Evolutionary conservation across 2,888 invertebrate species (phyloP).

Genomic region (Drosophila birchii): DNA sequence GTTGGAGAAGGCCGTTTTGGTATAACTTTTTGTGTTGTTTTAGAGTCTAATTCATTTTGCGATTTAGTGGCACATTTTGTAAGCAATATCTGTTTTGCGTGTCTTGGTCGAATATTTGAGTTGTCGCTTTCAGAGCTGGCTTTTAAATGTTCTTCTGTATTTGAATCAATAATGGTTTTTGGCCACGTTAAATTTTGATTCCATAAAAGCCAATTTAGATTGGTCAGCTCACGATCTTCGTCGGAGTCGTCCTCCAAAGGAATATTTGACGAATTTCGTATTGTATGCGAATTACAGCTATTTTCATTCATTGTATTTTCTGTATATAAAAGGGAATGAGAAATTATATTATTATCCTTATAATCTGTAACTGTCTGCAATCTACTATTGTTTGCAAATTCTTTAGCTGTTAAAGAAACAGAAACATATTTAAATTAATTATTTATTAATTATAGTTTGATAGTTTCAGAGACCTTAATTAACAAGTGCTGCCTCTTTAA

Average conservation of each 20-base stretch:
- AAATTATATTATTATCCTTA: no score
- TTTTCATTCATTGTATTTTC: background rate
- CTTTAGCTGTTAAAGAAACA: background rate
- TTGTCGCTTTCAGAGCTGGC: background rate
- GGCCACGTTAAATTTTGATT: conserved; percentile 82
- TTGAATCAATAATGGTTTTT: conserved; percentile 70
- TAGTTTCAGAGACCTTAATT: background rate
- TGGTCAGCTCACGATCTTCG: conserved; percentile 83
- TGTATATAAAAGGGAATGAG: background rate
- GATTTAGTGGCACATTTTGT: conserved; percentile 20
- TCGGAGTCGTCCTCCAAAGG: conserved; percentile 72
- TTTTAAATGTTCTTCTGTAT: conserved; percentile 47
- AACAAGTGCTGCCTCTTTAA: background rate
- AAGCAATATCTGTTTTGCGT: conserved; percentile 3
- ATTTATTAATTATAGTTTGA: background rate
- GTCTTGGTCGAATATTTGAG: background rate
- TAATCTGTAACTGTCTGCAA: background rate
- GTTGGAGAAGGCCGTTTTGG: conserved; percentile 78
- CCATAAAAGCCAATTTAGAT: conserved; percentile 83
- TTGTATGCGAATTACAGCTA: background rate
- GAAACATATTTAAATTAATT: background rate
- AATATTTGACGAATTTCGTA: background rate
- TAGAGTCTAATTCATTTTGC: background rate
- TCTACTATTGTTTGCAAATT: background rate
- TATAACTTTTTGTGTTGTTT: conserved; percentile 27